These are phyloP conservation scores for Drosophila auraria DNA, from an alignment of 1,140 invertebrate genomes.

Conservation along the genomic window DNA sequence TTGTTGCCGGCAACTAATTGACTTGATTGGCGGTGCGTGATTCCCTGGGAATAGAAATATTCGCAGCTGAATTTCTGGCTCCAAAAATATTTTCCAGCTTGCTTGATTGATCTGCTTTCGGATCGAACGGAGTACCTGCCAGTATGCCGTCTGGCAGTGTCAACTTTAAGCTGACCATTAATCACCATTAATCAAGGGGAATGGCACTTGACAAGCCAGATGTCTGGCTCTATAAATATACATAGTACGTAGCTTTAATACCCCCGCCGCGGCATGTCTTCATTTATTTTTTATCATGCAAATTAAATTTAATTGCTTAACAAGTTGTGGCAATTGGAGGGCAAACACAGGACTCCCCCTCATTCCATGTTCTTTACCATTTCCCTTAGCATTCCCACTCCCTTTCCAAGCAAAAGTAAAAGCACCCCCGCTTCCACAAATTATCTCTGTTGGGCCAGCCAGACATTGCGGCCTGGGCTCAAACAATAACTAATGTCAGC, in stretches of 20 bases:
- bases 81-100: slow-evolving; percentile 16
- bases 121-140: slow-evolving; percentile 14
- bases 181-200: slow-evolving; percentile 69
- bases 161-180: slow-evolving; percentile 55
- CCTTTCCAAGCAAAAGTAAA: slow-evolving; percentile 2
- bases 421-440: slow-evolving; percentile 45
- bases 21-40: slow-evolving; percentile 69
- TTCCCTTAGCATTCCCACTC: not conserved
- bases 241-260: not conserved
- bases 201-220: slow-evolving; percentile 8
- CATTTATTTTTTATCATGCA: slow-evolving; percentile 79
- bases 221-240: not conserved
- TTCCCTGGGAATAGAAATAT: slow-evolving; percentile 30
- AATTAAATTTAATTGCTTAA: slow-evolving; percentile 78
- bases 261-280: slow-evolving; percentile 22
- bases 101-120: slow-evolving; percentile 42
- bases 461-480: slow-evolving; percentile 65
- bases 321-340: slow-evolving; percentile 60
- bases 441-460: slow-evolving; percentile 67
- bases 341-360: slow-evolving; percentile 21
- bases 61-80: not conserved
- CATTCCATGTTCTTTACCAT: not conserved
- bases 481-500: slow-evolving; percentile 83
- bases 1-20: slow-evolving; percentile 68
- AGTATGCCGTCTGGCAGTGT: slow-evolving; percentile 26